These are phyloP conservation scores for Euthynnus affinis DNA, from an alignment of 2,797 vertebrate species.

Conservation along the genomic window DNA sequence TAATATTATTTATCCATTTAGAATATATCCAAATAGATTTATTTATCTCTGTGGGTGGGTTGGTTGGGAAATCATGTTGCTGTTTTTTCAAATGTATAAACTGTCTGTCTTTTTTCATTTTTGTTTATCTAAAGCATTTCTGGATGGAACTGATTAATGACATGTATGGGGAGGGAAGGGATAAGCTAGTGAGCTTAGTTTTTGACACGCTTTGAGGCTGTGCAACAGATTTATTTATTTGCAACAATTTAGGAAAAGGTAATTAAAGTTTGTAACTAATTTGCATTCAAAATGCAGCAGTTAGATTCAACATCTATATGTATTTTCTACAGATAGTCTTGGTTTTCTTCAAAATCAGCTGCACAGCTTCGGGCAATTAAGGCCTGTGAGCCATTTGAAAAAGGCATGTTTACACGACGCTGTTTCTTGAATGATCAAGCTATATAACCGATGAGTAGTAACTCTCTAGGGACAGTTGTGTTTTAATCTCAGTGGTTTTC, in stretches of 20 bases:
- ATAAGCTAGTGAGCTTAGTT: conserved; percentile 40
- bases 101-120: conserved; percentile 66
- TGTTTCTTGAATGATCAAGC: conserved; percentile 78
- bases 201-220: conserved; percentile 47
- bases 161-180: conserved; percentile 31
- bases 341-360: conserved; percentile 63
- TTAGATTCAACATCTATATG: conserved; percentile 7
- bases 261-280: background rate
- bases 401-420: conserved; percentile 85
- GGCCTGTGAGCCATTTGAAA: conserved; percentile 73
- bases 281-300: conserved; percentile 35
- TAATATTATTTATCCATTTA: conserved; percentile 83
- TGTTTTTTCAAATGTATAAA: conserved; percentile 69
- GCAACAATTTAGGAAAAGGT: conserved; percentile 13
- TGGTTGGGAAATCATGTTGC: conserved; percentile 55
- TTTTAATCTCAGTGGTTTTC: conserved; percentile 69
- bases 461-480: conserved; percentile 56
- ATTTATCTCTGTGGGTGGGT: conserved; percentile 73
- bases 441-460: conserved; percentile 67
- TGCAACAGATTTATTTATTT: conserved; percentile 61
- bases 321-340: conserved; percentile 43
- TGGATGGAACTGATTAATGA: conserved; percentile 57
- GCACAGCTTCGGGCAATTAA: conserved; percentile 54
- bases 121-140: conserved; percentile 60
- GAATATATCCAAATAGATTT: conserved; percentile 81